Evolutionary conservation across 1,140 invertebrate species (phyloP), one percentile per base, ranked within the genome.

Genomic region (Listronotus bonariensis): DNA sequence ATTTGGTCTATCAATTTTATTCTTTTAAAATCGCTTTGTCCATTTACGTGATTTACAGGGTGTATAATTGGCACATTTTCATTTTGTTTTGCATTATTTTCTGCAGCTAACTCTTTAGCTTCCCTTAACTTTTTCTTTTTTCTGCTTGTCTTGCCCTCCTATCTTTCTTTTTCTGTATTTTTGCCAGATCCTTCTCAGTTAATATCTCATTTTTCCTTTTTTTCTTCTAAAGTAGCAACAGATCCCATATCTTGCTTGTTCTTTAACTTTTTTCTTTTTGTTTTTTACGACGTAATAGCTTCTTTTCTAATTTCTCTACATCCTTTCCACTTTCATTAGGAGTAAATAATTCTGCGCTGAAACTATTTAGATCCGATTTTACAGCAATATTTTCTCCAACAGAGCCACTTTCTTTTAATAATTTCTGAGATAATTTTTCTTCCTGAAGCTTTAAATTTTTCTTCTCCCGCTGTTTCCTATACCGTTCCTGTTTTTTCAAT

Each of bases 151-250:
- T 72, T 3, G 42, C 46, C 49, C 53, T 48, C 52, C 32, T 72
- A 42, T 68, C 58, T 61, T 70, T 69, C 36, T 70, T 72, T 45
- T 68, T 72, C 42, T 65, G 20, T 52, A 71, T 51, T 57, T 74
- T 70, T 59, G 53, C 59, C 65, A 53, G 26, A 8, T 65, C 70
- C 52, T 53, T 65, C 63, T 73, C 60, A 8, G 55, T 63, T 26
- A 14, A 67, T 48, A 40, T 46, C 7, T 36, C 34, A 10, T 9
- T 36, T 65, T 62, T 65, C 58, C 48, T 65, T 31, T 41, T n/a
- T 41, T 10, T 61, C 68, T 55, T 68, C 61, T 53, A 57, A 65
- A 63, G 36, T 71, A 65, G 74, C 51, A 67, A 71, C 32, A 73
- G 62, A 38, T 40, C 71, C 67, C 38, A 36, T 43, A 42, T 67